Conservation (phyloP, 2,888 invertebrate species). For the Geophilus truncorum region DNA sequence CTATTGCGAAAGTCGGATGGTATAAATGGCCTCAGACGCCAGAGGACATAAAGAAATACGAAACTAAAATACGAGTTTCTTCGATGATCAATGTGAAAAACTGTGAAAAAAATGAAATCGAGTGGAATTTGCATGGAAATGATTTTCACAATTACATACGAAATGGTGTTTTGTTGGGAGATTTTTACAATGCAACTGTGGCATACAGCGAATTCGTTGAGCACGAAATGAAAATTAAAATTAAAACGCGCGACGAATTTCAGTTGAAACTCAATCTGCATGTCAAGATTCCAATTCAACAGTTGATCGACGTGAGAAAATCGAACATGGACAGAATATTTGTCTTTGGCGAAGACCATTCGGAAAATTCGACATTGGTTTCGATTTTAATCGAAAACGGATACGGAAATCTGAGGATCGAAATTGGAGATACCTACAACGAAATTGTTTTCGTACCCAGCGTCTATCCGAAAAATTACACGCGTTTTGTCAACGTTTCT, state of each 20-base stretch:
- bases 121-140: not conserved
- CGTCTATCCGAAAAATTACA: not conserved
- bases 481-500: not conserved
- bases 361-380: not conserved
- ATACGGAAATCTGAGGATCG: not conserved
- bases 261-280: not conserved
- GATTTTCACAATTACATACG: not conserved
- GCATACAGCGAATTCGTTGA: not conserved
- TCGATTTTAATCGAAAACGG: not conserved
- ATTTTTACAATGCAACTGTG: not conserved
- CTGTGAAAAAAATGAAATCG: not conserved
- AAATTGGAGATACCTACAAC: not conserved
- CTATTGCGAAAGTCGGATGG: not conserved
- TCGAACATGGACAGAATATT: not conserved
- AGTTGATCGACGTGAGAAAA: not conserved
- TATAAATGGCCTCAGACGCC: not conserved
- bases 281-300: not conserved
- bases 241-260: not conserved
- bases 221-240: not conserved
- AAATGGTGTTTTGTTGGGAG: not conserved
- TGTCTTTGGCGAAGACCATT: not conserved
- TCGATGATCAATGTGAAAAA: not conserved
- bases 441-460: not conserved
- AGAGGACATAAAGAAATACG: not conserved
- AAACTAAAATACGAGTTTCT: not conserved